phyloP scores from a whole-genome alignment of 2,113 vertebrate species.

The Coptodon rendalli region DNA sequence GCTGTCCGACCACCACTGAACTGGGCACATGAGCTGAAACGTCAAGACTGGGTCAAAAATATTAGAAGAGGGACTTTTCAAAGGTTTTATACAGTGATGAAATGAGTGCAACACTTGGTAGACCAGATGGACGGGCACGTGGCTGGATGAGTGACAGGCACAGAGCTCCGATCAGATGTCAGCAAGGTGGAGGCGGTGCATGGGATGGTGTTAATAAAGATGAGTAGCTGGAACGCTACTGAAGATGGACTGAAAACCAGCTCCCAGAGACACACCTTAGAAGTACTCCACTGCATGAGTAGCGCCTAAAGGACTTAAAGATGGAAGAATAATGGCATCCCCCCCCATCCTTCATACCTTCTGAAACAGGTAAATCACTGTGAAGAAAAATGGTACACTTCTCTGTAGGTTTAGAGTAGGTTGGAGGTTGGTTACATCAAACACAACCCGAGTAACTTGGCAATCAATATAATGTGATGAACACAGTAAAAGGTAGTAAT shows the following conservation, averaged over 20 bases:
- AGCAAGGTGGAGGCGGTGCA: not conserved
- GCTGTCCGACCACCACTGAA: not conserved
- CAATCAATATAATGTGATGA: not conserved
- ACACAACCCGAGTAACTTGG: not conserved
- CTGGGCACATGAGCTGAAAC: not conserved
- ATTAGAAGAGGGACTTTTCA: not conserved
- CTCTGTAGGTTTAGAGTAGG: not conserved
- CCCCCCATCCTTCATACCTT: not conserved
- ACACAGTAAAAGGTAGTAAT: not conserved
- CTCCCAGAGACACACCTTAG: fast-evolving
- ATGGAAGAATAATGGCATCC: not conserved
- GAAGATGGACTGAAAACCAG: not conserved
- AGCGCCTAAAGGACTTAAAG: not conserved
- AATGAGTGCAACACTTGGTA: not conserved
- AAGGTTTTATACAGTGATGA: not conserved
- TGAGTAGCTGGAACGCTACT: not conserved
- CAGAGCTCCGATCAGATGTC: not conserved
- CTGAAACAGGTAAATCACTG: not conserved
- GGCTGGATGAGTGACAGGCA: not conserved
- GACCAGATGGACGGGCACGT: not conserved
- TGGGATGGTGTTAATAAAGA: not conserved
- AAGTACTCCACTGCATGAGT: not conserved
- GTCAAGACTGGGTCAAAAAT: not conserved
- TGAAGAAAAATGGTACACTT: not conserved
- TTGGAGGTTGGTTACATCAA: not conserved